A percentile compares a stretch with the other conserved stretches of the same genome.
phyloP scores from a whole-genome alignment of 2,888 invertebrate species.

The Synanthedon andrenaeformis region DNA sequence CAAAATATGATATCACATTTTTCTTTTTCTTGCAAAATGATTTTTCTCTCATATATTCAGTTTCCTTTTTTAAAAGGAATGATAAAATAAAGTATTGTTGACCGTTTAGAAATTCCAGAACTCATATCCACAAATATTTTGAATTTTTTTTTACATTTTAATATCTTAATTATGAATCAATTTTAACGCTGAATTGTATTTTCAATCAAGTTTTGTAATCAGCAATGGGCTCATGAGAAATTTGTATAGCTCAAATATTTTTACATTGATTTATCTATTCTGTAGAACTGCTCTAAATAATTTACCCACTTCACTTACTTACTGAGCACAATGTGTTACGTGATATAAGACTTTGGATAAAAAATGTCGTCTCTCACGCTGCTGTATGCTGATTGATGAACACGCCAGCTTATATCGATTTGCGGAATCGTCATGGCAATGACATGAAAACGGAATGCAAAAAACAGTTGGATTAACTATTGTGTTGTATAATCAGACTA shows the following conservation, averaged over 20 bases:
- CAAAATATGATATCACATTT: too few species aligned
- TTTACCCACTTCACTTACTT: constrained; percentile 5
- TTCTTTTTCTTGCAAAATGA: too few species aligned
- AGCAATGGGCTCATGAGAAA: not conserved
- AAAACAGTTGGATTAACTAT: too few species aligned
- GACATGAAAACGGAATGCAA: not conserved
- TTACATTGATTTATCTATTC: not conserved
- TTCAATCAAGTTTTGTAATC: not conserved
- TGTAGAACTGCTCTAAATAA: constrained; percentile 2
- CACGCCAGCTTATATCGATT: not conserved
- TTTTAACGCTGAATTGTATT: too few species aligned
- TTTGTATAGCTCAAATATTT: not conserved
- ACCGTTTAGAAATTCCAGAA: too few species aligned
- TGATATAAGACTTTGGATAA: not conserved
- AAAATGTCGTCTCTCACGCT: not conserved
- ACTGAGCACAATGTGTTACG: not conserved
- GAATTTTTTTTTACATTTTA: too few species aligned
- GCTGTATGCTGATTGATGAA: not conserved
- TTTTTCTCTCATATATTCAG: too few species aligned
- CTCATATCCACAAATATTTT: too few species aligned
- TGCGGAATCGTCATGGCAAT: not conserved
- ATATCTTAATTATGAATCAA: too few species aligned
- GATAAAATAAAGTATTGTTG: too few species aligned
- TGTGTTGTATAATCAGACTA: too few species aligned
- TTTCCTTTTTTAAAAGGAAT: too few species aligned